A percentile compares a stretch with the other conserved stretches of the same genome.
Evolutionary conservation across 2,797 vertebrate species (phyloP).

Genomic region (Pangasius sanitwongsei): DNA sequence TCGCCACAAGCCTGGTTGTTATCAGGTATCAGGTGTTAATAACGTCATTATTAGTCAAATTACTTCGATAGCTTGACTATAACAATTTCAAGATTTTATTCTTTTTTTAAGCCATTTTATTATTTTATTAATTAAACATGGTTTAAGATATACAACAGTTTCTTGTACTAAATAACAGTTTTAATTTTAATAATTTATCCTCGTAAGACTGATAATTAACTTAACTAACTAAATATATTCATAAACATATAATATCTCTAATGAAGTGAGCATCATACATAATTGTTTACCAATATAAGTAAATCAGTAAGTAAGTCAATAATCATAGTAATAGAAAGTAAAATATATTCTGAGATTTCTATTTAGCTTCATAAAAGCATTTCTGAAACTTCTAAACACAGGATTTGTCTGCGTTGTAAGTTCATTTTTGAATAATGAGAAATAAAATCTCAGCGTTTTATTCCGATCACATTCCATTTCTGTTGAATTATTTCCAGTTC

Average conservation of each 20-base stretch:
- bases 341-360: background rate
- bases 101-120: background rate
- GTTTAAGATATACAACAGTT: background rate
- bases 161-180: background rate
- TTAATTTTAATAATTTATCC: background rate
- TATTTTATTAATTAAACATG: background rate
- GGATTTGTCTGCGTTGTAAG: background rate
- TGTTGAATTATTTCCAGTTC: constrained; percentile 1
- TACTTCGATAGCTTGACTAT: too few relatives aligned
- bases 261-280: background rate
- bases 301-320: background rate
- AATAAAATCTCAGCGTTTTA: background rate
- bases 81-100: too few relatives aligned
- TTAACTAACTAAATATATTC: background rate
- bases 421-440: background rate
- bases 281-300: background rate
- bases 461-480: background rate
- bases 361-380: background rate
- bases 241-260: background rate
- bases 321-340: background rate
- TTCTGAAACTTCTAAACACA: background rate
- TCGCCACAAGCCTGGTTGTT: background rate
- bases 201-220: background rate
- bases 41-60: background rate
- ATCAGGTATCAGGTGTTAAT: background rate